Evolutionary conservation across 2,113 vertebrate species (phyloP).

Genomic region (Psettodes erumei): DNA sequence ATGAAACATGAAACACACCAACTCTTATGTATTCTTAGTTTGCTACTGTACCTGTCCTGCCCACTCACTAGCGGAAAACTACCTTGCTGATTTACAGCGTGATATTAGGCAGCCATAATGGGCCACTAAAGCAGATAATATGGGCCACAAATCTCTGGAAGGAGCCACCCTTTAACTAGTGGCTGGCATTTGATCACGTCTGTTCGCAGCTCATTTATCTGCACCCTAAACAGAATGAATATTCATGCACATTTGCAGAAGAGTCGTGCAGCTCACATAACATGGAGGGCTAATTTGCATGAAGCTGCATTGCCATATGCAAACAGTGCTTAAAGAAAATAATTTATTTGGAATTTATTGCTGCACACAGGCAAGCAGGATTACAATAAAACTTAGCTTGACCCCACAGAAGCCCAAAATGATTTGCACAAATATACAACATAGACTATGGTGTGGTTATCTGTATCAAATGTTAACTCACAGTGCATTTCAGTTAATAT

Average conservation of each 20-base stretch:
- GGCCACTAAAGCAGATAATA: slow-evolving; percentile 72
- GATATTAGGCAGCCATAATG: slow-evolving; percentile 75
- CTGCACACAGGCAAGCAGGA: background rate
- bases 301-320: background rate
- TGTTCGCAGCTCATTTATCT: slow-evolving; percentile 46
- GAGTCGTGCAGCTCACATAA: background rate
- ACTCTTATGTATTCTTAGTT: too few species aligned
- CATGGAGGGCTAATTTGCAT: background rate
- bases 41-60: slow-evolving; percentile 62
- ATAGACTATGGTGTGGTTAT: background rate
- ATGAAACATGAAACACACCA: too few species aligned
- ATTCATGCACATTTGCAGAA: slow-evolving; percentile 12
- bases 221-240: slow-evolving; percentile 36
- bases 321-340: background rate
- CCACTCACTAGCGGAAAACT: slow-evolving; percentile 65
- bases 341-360: background rate
- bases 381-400: slow-evolving; percentile 18
- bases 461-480: background rate
- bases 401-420: background rate
- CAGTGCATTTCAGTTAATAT: too few species aligned
- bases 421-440: background rate
- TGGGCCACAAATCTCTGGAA: slow-evolving; percentile 71
- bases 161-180: slow-evolving; percentile 59
- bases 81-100: slow-evolving; percentile 77
- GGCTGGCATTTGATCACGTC: slow-evolving; percentile 67